Percentiles rank a stretch among this genome's conserved stretches.
phyloP scores from a whole-genome alignment of 2,797 vertebrate genomes.

The Thalassophryne amazonica region DNA sequence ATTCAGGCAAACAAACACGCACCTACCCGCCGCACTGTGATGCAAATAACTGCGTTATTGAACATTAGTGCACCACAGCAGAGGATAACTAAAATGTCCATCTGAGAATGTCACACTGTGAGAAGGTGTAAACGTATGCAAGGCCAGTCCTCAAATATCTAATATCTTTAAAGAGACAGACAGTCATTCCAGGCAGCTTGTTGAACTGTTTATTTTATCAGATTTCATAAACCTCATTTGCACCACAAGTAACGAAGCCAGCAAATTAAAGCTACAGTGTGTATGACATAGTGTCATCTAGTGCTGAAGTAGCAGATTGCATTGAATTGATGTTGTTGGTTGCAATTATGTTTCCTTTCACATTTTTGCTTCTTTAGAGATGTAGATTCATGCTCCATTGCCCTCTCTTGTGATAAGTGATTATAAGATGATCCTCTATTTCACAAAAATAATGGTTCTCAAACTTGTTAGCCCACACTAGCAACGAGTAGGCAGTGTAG shows the following conservation, averaged over 20 bases:
- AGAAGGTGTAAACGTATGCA: conserved; percentile 25
- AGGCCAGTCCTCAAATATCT: conserved; percentile 2
- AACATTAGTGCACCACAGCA: conserved; percentile 60
- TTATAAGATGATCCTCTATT: too few relatives aligned
- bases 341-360: too few relatives aligned
- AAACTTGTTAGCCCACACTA: too few relatives aligned
- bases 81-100: conserved; percentile 61
- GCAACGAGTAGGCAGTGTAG: too few relatives aligned
- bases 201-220: background rate
- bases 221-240: background rate
- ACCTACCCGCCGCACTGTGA: conserved; percentile 28
- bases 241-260: conserved; percentile 1
- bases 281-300: too few relatives aligned
- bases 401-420: too few relatives aligned
- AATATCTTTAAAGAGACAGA: conserved; percentile 33
- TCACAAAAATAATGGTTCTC: too few relatives aligned
- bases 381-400: too few relatives aligned
- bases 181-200: background rate
- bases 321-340: too few relatives aligned
- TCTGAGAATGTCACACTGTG: conserved; percentile 47
- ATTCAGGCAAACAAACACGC: conserved; percentile 11
- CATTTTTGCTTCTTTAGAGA: too few relatives aligned
- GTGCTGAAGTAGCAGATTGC: too few relatives aligned
- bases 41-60: conserved; percentile 63
- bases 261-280: background rate